Evolutionary conservation across 2,888 invertebrate genomes (phyloP).

Genomic region (Brenthis ino): DNA sequence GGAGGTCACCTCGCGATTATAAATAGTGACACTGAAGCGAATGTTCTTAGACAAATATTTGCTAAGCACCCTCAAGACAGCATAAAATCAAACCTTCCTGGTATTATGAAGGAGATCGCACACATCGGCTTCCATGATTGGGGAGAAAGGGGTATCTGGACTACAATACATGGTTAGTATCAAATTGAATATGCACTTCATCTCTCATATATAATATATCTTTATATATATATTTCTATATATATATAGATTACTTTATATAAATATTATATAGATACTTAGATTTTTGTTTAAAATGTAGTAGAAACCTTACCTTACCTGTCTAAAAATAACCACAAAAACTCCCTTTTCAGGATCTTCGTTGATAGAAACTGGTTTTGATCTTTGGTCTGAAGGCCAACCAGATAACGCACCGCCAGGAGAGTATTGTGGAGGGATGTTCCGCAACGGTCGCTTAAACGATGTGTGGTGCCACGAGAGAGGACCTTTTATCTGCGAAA

Average conservation of each 20-base stretch:
- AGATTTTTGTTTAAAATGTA: neutral
- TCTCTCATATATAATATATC: too few relatives aligned
- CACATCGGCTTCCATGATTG: constrained; percentile 48
- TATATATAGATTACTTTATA: too few relatives aligned
- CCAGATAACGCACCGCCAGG: constrained; percentile 40
- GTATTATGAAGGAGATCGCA: constrained; percentile 35
- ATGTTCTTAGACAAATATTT: constrained; percentile 43
- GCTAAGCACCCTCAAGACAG: constrained; percentile 31
- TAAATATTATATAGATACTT: too few relatives aligned
- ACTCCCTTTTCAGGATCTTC: constrained; percentile 22
- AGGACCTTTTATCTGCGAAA: constrained; percentile 48
- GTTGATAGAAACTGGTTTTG: constrained; percentile 41
- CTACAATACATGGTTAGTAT: constrained; percentile 48
- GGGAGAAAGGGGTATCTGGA: constrained; percentile 43
- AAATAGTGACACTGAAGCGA: constrained; percentile 44
- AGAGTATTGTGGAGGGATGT: constrained; percentile 44
- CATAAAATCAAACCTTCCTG: constrained; percentile 16
- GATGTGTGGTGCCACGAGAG: constrained; percentile 43
- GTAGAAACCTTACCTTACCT: neutral
- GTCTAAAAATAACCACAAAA: too few relatives aligned
- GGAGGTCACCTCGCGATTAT: constrained; percentile 44
- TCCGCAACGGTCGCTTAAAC: constrained; percentile 41
- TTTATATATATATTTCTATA: too few relatives aligned
- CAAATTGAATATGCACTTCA: neutral
- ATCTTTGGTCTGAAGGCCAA: constrained; percentile 35